These are phyloP conservation scores for Caenorhabditis imperialis DNA, from an alignment of 2,888 invertebrate genomes.

Conservation along the genomic window DNA sequence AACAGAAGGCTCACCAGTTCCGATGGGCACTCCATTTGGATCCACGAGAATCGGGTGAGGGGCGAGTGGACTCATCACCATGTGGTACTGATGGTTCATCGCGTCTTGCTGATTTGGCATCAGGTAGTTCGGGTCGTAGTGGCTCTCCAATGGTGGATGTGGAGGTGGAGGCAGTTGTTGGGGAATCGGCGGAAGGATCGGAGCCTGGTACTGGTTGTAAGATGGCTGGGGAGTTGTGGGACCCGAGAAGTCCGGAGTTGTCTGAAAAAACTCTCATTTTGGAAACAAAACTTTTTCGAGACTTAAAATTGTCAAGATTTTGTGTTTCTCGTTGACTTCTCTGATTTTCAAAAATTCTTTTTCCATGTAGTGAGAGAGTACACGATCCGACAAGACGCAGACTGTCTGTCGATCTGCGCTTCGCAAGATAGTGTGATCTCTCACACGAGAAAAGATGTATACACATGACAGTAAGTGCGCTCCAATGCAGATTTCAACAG, in stretches of 20 bases:
- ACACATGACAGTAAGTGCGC: no score
- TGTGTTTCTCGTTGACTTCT: no score
- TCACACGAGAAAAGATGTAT: no score
- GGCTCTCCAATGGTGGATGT: background rate
- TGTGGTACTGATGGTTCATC: conserved; percentile 39
- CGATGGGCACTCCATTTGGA: conserved; percentile 46
- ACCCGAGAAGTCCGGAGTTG: conserved; percentile 55
- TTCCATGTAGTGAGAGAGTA: no score
- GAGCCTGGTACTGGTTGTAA: conserved; percentile 10
- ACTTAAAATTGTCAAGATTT: no score
- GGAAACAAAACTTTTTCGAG: no score
- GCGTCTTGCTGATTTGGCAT: conserved; percentile 37
- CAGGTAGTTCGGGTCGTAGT: conserved; percentile 24
- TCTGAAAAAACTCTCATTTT: conserved; percentile 49
- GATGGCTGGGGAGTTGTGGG: conserved; percentile 54
- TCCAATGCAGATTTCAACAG: no score
- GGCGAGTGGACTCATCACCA: conserved; percentile 51
- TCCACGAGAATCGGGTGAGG: conserved; percentile 54
- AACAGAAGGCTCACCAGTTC: conserved; percentile 31
- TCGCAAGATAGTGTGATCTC: no score
- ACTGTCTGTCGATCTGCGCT: no score
- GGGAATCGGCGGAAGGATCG: conserved; percentile 5
- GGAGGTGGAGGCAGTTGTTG: conserved; percentile 12
- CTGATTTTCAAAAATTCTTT: no score
- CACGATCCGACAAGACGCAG: no score